Percentiles rank a stretch among this genome's conserved stretches.
These are phyloP conservation scores for Tragelaphus scriptus DNA, from an alignment of 2,113 vertebrate species.

Conservation along the genomic window DNA sequence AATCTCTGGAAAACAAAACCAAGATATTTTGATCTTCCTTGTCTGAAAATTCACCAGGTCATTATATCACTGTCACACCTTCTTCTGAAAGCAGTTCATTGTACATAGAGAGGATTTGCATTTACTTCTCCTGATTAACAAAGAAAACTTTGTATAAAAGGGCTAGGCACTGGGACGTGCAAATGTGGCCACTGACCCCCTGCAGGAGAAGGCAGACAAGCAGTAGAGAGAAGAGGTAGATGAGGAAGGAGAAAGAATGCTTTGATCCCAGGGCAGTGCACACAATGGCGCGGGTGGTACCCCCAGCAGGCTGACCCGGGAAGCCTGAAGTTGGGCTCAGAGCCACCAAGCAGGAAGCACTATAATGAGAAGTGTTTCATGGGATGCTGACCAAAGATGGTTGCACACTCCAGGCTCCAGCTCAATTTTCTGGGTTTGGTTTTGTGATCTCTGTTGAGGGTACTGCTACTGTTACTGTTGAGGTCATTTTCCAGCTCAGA, in stretches of 20 bases:
- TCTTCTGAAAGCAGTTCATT: constrained; percentile 67
- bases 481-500: not conserved
- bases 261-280: constrained; percentile 63
- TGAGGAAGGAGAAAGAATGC: constrained; percentile 29
- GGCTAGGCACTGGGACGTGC: constrained; percentile 47
- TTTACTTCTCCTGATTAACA: constrained; percentile 71
- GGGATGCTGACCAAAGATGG: not conserved
- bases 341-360: constrained; percentile 32
- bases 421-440: not conserved
- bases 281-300: constrained; percentile 48
- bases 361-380: not conserved
- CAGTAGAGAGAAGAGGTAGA: constrained; percentile 63
- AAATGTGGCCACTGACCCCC: constrained; percentile 59
- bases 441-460: not conserved
- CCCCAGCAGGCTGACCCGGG: constrained; percentile 54
- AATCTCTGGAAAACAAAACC: constrained; percentile 53
- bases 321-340: constrained; percentile 34
- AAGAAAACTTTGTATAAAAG: constrained; percentile 72
- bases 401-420: not conserved
- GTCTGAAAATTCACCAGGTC: constrained; percentile 45
- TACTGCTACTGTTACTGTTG: not conserved
- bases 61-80: constrained; percentile 67
- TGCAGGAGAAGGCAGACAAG: constrained; percentile 46
- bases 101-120: constrained; percentile 63
- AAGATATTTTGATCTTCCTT: constrained; percentile 34